Percentiles rank a stretch among this genome's conserved stretches.
Conservation (phyloP, 2,888 invertebrate genomes). For the Ferdinandea cuprea region DNA sequence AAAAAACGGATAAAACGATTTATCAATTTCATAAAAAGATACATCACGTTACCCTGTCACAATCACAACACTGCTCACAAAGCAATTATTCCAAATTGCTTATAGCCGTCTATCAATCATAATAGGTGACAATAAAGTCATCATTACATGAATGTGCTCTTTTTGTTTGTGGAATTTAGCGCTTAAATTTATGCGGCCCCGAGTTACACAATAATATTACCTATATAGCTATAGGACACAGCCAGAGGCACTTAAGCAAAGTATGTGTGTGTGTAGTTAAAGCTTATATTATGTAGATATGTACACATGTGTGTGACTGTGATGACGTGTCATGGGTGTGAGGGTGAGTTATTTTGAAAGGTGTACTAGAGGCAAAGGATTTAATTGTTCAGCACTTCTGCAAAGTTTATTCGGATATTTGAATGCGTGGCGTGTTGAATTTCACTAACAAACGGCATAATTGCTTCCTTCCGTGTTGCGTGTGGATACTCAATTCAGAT, state of each 20-base stretch:
- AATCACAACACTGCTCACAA: conserved; percentile 18
- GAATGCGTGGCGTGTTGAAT: conserved; percentile 72
- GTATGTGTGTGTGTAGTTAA: neutral
- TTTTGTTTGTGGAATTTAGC: conserved; percentile 32
- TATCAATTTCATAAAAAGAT: conserved; percentile 12
- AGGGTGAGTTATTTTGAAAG: conserved; percentile 59
- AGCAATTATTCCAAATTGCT: conserved; percentile 33
- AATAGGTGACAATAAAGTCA: conserved; percentile 59
- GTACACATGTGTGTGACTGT: neutral
- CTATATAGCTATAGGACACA: neutral
- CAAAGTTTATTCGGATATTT: conserved; percentile 60
- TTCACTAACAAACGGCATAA: conserved; percentile 69
- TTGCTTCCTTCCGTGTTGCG: conserved; percentile 74
- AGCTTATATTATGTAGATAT: no score
- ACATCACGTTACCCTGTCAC: conserved; percentile 34
- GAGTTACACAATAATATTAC: conserved; percentile 19
- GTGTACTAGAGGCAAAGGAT: conserved; percentile 52
- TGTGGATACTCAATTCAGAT: conserved; percentile 61
- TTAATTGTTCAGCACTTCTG: conserved; percentile 52
- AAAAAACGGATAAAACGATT: neutral
- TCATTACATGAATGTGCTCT: conserved; percentile 54
- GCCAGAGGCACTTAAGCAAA: neutral
- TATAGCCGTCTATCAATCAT: conserved; percentile 55
- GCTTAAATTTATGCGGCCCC: conserved; percentile 31
- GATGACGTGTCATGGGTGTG: conserved; percentile 31